Base-by-base conservation (phyloP, 2,888 invertebrate genomes). In the Chrysomela aeneicollis region DNA sequence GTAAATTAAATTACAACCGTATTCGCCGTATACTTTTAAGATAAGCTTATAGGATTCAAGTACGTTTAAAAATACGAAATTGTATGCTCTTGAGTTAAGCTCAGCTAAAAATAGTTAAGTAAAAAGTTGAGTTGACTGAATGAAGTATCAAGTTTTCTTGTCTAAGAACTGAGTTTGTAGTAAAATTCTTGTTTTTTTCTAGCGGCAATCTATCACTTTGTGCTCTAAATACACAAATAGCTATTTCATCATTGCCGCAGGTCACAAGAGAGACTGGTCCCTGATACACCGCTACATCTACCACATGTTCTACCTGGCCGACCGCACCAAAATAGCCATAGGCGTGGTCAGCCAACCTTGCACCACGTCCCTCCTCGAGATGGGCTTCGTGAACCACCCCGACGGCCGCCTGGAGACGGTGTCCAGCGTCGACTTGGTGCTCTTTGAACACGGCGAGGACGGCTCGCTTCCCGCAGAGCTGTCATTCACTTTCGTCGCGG, bases 311-410 rank as follows among this genome's bases (percentile, higher is more conserved):
- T 90, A 90, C 77, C 83, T 93, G 58, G 86, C 89, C 46, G 88
- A 93, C 77, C 91, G 90, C 15, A 85, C 87, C 50, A 87, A 85
- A 73, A 86, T 92, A 68, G 87, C 89, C 63, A 85, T 93, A 0
- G 92, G 92, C 1, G 88, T 91, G 57, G 87, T 94, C 62, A 91
- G 91, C 69, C 92, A 94, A 79, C 93, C 93, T 0, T 85, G 85
- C 59, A 88, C 89, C 0, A 86, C 86, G 19, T 86, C 89, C 15
- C 80, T 89, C 1, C 84, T 91, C 64, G 90, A 91, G 78, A 85
- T 87, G 19, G 92, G 92, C 12, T 87, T 86, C 69, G 80, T 91
- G 18, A 86, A 86, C 26, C 80, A 86, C 0, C 82, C 86, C 0
- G 81, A 83, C 52, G 75, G 75, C 46, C 64, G 67, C 42, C 80